Evolutionary conservation across 2,888 invertebrate species (phyloP), one percentile per base, ranked within the genome.

Genomic region (Linyphia triangularis): DNA sequence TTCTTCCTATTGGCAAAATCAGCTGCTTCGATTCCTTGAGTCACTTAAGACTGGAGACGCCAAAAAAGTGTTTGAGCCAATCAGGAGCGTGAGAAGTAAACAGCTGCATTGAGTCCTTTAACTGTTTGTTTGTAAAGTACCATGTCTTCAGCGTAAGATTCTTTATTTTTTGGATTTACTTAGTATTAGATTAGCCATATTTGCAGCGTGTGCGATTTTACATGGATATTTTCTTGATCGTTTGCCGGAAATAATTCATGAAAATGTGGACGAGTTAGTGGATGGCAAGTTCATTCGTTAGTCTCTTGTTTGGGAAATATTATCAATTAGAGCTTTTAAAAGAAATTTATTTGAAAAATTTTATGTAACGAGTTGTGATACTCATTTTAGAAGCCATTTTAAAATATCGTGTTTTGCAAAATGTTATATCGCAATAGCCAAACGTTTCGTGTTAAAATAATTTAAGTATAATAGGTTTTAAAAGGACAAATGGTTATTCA

Each of bases 81-180:
- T 57, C 73, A 33, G 51, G 33, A 65, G 73, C 73, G 37, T 83
- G 83, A 19, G 83, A 73, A 19, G 1, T 13, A 19, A 65, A 30
- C 83, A 83, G 72, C 63, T 83, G 83, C n/a, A 65, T 40, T 22
- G 16, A n/a, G n/a, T 19, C 82, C 51, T 82, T n/a, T 83, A 83
- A 83, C 73, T 73, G 83, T 73, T 73, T 81, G 79, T 81, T 81
- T 81, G 51, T 51, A 77, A 61, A 77, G 63, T 57, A 75, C 75
- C 75, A 57, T 67, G 79, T 65, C 79, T 69, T 67, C 1, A 22
- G 16, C 69, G 67, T 16, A 43, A 37, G 69, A 70, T 81, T 81
- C 59, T 57, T 37, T 67, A n/a, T 43, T 70, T 33, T 19, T 57
- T 51, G 22, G 22, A 9, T 61, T 26, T 70, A 26, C 72, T 24